Percentiles rank a stretch among this genome's conserved stretches.
These are phyloP conservation scores for Theristicus caerulescens DNA, from an alignment of 2,113 vertebrate species.

Conservation along the genomic window DNA sequence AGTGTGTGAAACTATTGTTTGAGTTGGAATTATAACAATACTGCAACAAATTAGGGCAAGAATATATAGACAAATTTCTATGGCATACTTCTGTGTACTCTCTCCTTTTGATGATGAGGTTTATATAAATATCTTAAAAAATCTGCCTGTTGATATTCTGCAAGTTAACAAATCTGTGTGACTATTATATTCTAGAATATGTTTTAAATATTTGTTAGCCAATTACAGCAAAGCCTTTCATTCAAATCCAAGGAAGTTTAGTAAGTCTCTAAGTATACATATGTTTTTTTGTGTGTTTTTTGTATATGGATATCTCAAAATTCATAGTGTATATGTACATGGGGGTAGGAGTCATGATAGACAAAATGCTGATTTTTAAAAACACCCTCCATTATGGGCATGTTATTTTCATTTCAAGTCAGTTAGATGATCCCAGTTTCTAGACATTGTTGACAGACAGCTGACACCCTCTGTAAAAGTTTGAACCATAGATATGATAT, in stretches of 20 bases:
- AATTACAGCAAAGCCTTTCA: background rate
- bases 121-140: constrained; percentile 3
- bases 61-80: background rate
- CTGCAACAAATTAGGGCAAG: background rate
- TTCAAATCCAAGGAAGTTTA: background rate
- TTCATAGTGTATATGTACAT: background rate
- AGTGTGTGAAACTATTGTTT: background rate
- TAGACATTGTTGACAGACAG: background rate
- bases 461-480: background rate
- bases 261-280: background rate
- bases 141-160: background rate
- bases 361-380: background rate
- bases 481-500: background rate
- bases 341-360: background rate
- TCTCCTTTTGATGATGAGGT: background rate
- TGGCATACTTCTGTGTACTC: background rate
- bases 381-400: background rate
- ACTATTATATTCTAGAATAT: background rate
- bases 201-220: background rate
- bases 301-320: background rate
- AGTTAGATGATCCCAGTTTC: background rate
- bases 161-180: constrained; percentile 3
- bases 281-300: background rate
- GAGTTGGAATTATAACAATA: background rate
- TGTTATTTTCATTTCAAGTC: background rate